Evolutionary conservation across 2,888 invertebrate genomes (phyloP).

Genomic region (Zonitis immaculata): DNA sequence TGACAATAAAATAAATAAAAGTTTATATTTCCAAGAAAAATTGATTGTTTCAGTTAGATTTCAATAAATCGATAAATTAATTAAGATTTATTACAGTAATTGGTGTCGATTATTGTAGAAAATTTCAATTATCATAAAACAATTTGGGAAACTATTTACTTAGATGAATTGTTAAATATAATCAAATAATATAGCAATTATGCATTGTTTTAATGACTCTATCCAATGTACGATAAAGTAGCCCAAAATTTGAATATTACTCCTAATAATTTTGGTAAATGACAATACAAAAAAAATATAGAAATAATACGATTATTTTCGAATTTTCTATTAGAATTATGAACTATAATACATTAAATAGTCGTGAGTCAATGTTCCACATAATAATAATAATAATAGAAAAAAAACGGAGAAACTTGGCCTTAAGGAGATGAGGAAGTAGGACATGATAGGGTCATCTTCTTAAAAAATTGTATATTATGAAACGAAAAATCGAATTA

Average conservation of each 20-base stretch:
- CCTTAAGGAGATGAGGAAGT: constrained; percentile 17
- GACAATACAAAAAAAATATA: background rate
- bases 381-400: constrained; percentile 15
- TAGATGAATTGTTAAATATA: no score
- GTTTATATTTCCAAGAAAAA: no score
- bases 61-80: no score
- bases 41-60: no score
- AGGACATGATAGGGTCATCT: constrained; percentile 17
- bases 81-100: no score
- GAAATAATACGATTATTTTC: background rate
- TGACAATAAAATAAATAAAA: no score
- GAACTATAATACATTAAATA: background rate
- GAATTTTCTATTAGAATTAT: no score
- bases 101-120: no score
- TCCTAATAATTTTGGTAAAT: no score
- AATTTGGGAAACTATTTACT: background rate
- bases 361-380: constrained; percentile 10
- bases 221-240: background rate
- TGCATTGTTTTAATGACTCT: background rate
- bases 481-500: background rate
- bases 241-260: background rate
- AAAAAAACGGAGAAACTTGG: constrained; percentile 21
- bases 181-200: background rate
- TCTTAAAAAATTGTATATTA: background rate
- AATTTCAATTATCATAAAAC: background rate